Conservation (phyloP, 2,797 vertebrate genomes). For the Bradypodion ventrale region DNA sequence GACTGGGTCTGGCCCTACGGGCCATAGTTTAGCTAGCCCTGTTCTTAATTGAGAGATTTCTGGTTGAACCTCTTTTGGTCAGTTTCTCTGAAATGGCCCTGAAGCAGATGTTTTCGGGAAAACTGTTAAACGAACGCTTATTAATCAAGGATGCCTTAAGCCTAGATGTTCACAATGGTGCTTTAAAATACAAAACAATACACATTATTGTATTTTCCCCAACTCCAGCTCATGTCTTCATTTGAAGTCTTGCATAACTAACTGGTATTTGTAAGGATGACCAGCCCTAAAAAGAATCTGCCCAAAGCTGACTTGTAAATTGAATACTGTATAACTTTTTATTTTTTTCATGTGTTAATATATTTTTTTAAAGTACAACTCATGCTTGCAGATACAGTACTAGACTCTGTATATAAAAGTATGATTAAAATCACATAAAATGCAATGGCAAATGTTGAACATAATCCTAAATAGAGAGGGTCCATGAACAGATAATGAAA, state of each 20-base stretch:
- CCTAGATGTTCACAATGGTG: neutral
- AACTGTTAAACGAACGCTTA: conserved; percentile 5
- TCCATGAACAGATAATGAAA: too few species aligned
- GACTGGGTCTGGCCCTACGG: too few species aligned
- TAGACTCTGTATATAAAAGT: neutral
- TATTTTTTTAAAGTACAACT: neutral
- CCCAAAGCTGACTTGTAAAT: neutral
- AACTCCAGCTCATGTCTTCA: neutral
- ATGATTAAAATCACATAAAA: neutral
- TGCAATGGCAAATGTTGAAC: neutral
- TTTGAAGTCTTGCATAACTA: neutral
- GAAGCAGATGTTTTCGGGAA: neutral
- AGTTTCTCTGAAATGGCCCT: neutral
- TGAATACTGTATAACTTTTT: neutral
- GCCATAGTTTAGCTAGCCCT: too few species aligned
- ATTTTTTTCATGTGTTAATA: neutral
- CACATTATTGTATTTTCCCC: neutral
- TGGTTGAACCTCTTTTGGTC: neutral
- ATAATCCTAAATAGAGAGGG: neutral
- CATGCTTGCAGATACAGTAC: neutral
- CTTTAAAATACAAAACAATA: conserved; percentile 16
- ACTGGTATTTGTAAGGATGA: neutral
- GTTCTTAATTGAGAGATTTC: too few species aligned
- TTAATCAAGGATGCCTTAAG: neutral
- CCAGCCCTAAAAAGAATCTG: neutral